Conservation (phyloP, 2,113 vertebrate species). For the Crotalus viridis region DNA sequence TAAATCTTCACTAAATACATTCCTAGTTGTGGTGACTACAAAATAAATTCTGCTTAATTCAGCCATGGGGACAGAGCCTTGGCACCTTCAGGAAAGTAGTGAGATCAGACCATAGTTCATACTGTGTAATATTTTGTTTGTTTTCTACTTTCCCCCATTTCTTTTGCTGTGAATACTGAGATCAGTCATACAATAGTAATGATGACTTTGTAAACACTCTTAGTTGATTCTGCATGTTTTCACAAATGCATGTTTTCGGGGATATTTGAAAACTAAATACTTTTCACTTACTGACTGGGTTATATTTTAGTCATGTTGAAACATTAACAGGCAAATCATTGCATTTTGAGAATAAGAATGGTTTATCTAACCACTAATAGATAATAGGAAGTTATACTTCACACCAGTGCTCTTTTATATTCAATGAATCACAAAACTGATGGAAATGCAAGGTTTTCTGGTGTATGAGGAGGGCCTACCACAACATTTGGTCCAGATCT, state of each 20-base stretch:
- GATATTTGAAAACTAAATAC: slow-evolving; percentile 51
- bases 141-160: slow-evolving; percentile 48
- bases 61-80: not conserved
- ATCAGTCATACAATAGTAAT: slow-evolving; percentile 51
- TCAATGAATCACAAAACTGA: not conserved
- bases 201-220: not conserved
- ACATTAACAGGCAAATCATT: not conserved
- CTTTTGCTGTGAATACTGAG: slow-evolving; percentile 63
- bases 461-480: not conserved
- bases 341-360: slow-evolving; percentile 44
- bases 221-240: slow-evolving; percentile 51
- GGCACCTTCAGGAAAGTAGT: not conserved
- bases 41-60: not conserved
- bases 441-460: not conserved
- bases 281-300: slow-evolving; percentile 39
- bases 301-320: not conserved
- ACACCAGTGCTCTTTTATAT: slow-evolving; percentile 16
- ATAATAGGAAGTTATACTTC: slow-evolving; percentile 48
- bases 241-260: slow-evolving; percentile 43
- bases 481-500: not conserved
- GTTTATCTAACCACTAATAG: slow-evolving; percentile 46
- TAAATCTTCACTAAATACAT: not conserved
- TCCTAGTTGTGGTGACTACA: not conserved
- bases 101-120: slow-evolving; percentile 31
- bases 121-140: slow-evolving; percentile 61